Evolutionary conservation across 2,113 vertebrate genomes (phyloP), one percentile per base, ranked within the genome.

Genomic region (Platichthys stellatus): DNA sequence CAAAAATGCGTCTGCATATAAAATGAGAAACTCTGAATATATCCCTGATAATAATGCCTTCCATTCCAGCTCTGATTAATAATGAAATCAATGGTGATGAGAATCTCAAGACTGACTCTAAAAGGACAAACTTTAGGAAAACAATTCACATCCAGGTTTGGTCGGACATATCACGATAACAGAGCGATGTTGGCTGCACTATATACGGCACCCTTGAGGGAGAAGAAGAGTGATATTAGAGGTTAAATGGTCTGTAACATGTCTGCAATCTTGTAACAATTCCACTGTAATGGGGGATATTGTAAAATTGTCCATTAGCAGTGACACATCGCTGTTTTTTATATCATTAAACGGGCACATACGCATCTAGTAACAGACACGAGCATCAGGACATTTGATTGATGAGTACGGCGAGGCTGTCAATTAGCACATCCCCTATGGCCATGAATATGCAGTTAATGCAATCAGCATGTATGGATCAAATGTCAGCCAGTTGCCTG

Each of bases 361-460:
- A 69, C 82, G 76, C 62, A 70, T 78, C 81, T 23, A 63, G 65
- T 76, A 68, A 45, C 74, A 31, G 72, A 76, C 66, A 76, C 28
- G 26, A 66, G 85, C 74, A 82, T 86, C 76, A 85, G 78, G 69
- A 76, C 67, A 23, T 49, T 64, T 85, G 82, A 93, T 80, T 86
- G 85, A 93, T 83, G 86, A 80, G 59, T 67, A 81, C 56, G 40
- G 57, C 31, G 68, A 57, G 84, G 73, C 84, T 84, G 88, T 87
- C 85, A 88, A 83, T 84, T 86, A 89, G 78, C 74, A 65, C 76
- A 67, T 59, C 47, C 63, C 60, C 57, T 38, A 45, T 59, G 60
- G 2, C 72, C 75, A 72, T 84, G 81, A 83, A 89, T 85, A 84
- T 82, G 70, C 83, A 82, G 88, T 89, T 86, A 78, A 88, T 83